phyloP scores from a whole-genome alignment of 1,140 invertebrate species.

The Drosophila erecta region DNA sequence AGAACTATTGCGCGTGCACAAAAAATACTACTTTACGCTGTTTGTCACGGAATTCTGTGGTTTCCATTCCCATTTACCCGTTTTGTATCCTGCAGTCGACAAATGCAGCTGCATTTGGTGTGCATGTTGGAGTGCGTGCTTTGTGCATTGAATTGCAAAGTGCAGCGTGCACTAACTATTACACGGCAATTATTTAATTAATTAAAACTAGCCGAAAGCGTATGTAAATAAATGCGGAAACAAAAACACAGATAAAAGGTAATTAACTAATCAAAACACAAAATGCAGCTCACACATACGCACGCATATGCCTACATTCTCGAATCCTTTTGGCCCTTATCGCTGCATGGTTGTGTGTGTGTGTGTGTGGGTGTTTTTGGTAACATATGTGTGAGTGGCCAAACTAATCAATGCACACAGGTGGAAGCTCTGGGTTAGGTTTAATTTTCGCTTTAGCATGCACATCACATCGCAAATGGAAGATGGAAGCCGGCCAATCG shows the following conservation, averaged over 20 bases:
- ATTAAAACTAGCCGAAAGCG: conserved; percentile 66
- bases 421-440: conserved; percentile 36
- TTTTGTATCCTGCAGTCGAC: not conserved
- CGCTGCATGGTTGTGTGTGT: not conserved
- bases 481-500: conserved; percentile 43
- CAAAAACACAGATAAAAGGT: conserved; percentile 74
- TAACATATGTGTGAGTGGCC: conserved; percentile 2
- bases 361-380: too few species aligned
- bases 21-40: not conserved
- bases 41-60: conserved; percentile 28
- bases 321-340: conserved; percentile 16
- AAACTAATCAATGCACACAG: conserved; percentile 69
- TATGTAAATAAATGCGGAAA: conserved; percentile 63
- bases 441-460: conserved; percentile 46
- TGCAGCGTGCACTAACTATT: conserved; percentile 30
- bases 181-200: conserved; percentile 75
- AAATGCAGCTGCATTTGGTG: conserved; percentile 1
- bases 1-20: conserved; percentile 8
- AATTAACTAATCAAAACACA: conserved; percentile 81
- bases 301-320: conserved; percentile 2
- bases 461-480: conserved; percentile 42
- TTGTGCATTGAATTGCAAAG: conserved; percentile 20
- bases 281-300: conserved; percentile 25
- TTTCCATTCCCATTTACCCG: not conserved
- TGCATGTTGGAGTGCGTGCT: not conserved